These are phyloP conservation scores for Rhegmatorhina hoffmannsi DNA, from an alignment of 2,113 vertebrate genomes.

Conservation along the genomic window DNA sequence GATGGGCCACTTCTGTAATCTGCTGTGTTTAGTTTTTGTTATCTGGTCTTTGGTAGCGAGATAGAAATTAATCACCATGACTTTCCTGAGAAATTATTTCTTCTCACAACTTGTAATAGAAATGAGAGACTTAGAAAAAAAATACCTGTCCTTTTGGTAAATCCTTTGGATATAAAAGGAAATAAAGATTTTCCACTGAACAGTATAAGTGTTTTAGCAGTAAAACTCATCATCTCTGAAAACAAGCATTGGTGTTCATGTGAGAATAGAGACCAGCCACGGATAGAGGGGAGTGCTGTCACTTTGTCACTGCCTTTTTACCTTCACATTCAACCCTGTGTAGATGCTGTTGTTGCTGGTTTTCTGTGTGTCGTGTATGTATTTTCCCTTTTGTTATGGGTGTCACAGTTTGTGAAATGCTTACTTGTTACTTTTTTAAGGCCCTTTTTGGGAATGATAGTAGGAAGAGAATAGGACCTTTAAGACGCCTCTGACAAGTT, in stretches of 20 bases:
- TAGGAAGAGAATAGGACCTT: neutral
- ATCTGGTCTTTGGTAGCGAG: neutral
- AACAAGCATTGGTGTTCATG: rapidly evolving
- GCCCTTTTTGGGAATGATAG: neutral
- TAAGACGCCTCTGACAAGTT: neutral
- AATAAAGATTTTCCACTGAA: neutral
- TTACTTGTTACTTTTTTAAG: neutral
- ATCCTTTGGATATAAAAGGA: neutral
- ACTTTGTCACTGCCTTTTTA: neutral
- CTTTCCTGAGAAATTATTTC: neutral
- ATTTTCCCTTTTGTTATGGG: neutral
- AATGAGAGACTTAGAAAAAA: neutral
- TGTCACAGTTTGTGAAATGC: neutral
- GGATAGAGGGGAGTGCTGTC: neutral
- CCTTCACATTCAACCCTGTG: neutral
- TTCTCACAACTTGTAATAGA: neutral
- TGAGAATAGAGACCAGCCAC: neutral
- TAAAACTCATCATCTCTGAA: neutral
- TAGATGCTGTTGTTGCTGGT: neutral
- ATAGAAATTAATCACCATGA: neutral
- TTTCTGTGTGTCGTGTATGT: neutral
- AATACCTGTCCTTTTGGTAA: neutral
- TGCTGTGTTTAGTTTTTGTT: neutral
- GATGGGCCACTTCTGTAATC: neutral
- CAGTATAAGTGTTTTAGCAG: neutral